Percentiles rank a stretch among this genome's conserved stretches.
These are phyloP conservation scores for Zaprionus bogoriensis DNA, from an alignment of 2,888 invertebrate species.

Conservation along the genomic window DNA sequence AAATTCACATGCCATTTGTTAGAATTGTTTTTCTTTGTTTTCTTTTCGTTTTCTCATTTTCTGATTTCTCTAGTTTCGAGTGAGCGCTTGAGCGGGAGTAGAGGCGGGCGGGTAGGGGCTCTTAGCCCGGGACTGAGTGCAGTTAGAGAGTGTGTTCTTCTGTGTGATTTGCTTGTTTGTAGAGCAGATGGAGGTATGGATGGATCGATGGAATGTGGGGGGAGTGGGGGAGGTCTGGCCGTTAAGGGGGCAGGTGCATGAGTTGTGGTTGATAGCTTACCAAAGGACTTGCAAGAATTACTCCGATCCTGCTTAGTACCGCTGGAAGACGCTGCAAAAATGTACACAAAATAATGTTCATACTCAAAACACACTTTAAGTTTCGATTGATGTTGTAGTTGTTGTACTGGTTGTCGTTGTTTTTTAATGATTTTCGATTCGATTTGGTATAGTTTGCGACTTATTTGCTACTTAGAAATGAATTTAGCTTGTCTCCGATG, in stretches of 20 bases:
- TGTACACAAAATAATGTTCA: slow-evolving; percentile 83
- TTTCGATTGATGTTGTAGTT: slow-evolving; percentile 47
- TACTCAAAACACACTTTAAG: slow-evolving; percentile 83
- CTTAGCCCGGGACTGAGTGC: slow-evolving; percentile 8
- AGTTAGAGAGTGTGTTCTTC: slow-evolving; percentile 4
- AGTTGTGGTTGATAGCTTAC: slow-evolving; percentile 87
- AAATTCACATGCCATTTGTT: slow-evolving; percentile 77
- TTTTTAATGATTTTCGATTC: slow-evolving; percentile 33
- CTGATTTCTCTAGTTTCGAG: slow-evolving; percentile 27
- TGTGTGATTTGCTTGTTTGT: slow-evolving; percentile 18
- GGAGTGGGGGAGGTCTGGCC: neutral
- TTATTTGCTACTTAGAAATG: slow-evolving; percentile 36
- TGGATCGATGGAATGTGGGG: neutral
- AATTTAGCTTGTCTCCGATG: slow-evolving; percentile 7
- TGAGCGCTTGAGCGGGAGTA: slow-evolving; percentile 1
- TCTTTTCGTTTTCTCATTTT: slow-evolving; percentile 15
- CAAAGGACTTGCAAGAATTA: slow-evolving; percentile 97
- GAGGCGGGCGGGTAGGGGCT: neutral
- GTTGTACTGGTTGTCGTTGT: slow-evolving; percentile 11
- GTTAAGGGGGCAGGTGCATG: slow-evolving; percentile 65
- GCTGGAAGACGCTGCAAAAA: slow-evolving; percentile 95
- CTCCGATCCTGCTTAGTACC: slow-evolving; percentile 97
- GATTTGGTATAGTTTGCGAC: slow-evolving; percentile 26
- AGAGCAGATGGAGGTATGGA: neutral
- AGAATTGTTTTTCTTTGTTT: slow-evolving; percentile 12